Evolutionary conservation across 2,888 invertebrate species (phyloP), one percentile per base, ranked within the genome.

Genomic region (Orthosia gothica): DNA sequence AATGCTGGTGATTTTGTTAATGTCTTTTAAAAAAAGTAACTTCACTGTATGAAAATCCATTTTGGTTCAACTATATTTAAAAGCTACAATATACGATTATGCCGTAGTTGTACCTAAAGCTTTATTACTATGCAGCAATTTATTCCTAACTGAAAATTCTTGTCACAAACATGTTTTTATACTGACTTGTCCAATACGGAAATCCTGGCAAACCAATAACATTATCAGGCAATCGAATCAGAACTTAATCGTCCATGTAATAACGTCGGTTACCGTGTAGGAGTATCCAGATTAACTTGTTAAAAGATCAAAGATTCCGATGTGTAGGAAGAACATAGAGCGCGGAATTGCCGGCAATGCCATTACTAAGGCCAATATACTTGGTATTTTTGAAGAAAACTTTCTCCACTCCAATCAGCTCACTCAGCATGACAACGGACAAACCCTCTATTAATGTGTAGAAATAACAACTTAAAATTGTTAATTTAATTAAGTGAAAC

Each of bases 281-380:
- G 81, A n/a, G 76, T 81, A 32, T 70, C 47, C 54, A 68, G 84
- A 81, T 71, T 62, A 70, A 84, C 76, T 84, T 55, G 50, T 70
- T 62, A 55, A 55, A 54, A 65, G 84, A 84, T 74, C 52, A 66
- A 84, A 84, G 64, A 18, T 11, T n/a, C 81, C 76, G 84, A 55
- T 49, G 50, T 62, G 54, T 68, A 81, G 70, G 70, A 58, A 47
- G 65, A 50, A 13, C 12, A 49, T 16, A 47, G 47, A 63, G 18
- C 11, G 23, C 16, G 5, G 62, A 63, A 63, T 13, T 12, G 20
- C n/a, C 5, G 3, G 5, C 20, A 5, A 1, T 40, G 40, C 40
- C 9, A 9, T 40, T 40, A 40, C 40, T 40, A 40, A 40, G 9
- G 40, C 40, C 9, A 40, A 40, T 40, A 40, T 40, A 40, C 0